Percentiles rank a stretch among this genome's conserved stretches.
These are phyloP conservation scores for Axinella damicornis DNA, from an alignment of 37 sponge, comb jelly and placozoan species.

Conservation along the genomic window DNA sequence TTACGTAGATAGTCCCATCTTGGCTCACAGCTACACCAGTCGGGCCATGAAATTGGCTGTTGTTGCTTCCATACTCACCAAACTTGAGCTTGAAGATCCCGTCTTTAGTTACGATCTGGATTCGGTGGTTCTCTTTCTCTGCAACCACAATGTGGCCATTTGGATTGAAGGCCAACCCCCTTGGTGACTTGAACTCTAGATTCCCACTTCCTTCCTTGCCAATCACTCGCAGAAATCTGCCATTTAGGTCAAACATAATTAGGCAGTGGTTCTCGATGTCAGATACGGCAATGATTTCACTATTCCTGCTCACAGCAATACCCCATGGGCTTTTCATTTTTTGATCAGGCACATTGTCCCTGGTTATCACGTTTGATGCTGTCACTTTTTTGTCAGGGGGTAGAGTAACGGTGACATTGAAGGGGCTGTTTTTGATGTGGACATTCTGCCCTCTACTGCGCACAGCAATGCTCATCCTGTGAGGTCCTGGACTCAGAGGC, in stretches of 20 bases:
- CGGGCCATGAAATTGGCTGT: constrained; percentile 13
- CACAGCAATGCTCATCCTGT: not conserved
- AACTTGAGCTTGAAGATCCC: constrained; percentile 5
- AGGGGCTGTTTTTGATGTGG: constrained; percentile 21
- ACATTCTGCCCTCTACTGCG: not conserved
- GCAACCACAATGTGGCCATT: constrained; percentile 26
- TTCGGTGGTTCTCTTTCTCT: constrained; percentile 31
- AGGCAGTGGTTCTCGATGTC: constrained; percentile 19
- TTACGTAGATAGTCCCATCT: constrained; percentile 16
- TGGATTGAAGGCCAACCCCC: constrained; percentile 26
- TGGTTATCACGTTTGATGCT: not conserved
- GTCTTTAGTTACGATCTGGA: constrained; percentile 5
- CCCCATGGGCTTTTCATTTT: not conserved
- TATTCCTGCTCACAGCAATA: not conserved
- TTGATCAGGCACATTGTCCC: not conserved
- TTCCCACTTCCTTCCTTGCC: constrained; percentile 19
- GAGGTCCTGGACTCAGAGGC: constrained; percentile 2
- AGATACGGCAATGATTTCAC: constrained; percentile 15
- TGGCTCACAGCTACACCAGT: constrained; percentile 2
- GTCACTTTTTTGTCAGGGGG: not conserved
- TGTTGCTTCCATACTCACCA: constrained; percentile 5
- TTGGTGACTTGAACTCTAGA: constrained; percentile 16
- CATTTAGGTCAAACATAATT: not conserved
- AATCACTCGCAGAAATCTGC: not conserved
- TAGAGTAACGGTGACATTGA: not conserved